Percentiles rank a stretch among this genome's conserved stretches.
Evolutionary conservation across 2,888 invertebrate species (phyloP).

Genomic region (Macrophya alboannulata): DNA sequence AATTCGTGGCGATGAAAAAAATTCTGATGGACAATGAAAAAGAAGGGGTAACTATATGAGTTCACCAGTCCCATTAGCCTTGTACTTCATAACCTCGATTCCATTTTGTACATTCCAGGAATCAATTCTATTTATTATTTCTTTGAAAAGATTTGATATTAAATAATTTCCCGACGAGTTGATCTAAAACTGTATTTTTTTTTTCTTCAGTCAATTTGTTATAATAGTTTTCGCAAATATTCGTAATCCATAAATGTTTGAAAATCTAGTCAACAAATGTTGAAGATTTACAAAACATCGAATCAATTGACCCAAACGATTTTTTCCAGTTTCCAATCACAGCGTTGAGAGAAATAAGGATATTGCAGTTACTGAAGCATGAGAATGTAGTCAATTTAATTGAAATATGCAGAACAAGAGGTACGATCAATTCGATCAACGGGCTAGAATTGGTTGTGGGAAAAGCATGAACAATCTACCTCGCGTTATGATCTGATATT

Average conservation of each 20-base stretch:
- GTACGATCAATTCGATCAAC: slow-evolving; percentile 77
- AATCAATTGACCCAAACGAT: not conserved
- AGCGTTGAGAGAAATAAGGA: slow-evolving; percentile 97
- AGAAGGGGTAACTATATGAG: slow-evolving; percentile 89
- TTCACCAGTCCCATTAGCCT: not conserved
- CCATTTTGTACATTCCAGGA: not conserved
- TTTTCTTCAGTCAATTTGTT: slow-evolving; percentile 1
- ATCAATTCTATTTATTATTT: not conserved
- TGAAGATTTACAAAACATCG: not conserved
- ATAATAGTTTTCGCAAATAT: slow-evolving; percentile 28
- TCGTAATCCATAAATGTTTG: slow-evolving; percentile 14
- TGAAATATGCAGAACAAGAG: slow-evolving; percentile 97
- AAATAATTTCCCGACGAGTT: not conserved
- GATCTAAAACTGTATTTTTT: slow-evolving; percentile 33
- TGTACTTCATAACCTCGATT: not conserved
- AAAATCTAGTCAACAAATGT: not conserved
- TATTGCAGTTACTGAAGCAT: slow-evolving; percentile 96
- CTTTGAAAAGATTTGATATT: not conserved
- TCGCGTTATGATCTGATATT: slow-evolving; percentile 24
- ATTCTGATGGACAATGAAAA: slow-evolving; percentile 99
- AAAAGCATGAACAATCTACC: slow-evolving; percentile 23
- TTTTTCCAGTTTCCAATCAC: slow-evolving; percentile 96
- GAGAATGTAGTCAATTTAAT: slow-evolving; percentile 98
- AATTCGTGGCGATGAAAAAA: slow-evolving; percentile 99
- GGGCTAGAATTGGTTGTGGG: slow-evolving; percentile 52